Evolutionary conservation across 1,140 invertebrate genomes (phyloP).

Genomic region (Eriocheir sinensis): DNA sequence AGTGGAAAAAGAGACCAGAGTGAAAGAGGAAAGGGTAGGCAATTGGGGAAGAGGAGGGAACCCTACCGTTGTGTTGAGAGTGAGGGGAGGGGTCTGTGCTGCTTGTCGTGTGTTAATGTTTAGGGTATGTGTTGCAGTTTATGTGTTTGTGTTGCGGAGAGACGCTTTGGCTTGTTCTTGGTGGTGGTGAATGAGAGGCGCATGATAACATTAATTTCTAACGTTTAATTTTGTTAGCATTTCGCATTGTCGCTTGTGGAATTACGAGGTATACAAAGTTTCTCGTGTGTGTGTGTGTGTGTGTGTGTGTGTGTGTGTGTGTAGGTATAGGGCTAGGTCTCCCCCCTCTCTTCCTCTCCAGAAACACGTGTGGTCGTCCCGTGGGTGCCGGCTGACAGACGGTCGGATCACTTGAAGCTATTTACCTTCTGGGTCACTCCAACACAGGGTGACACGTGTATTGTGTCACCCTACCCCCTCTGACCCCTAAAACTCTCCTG

Average conservation of each 20-base stretch:
- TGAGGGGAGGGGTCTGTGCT: background rate
- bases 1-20: background rate
- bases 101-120: no score
- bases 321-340: background rate
- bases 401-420: background rate
- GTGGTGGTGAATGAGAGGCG: background rate
- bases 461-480: conserved; percentile 37
- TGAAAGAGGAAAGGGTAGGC: background rate
- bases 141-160: no score
- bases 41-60: background rate
- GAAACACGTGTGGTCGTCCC: conserved; percentile 53
- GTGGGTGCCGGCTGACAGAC: conserved; percentile 54
- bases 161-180: no score
- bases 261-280: no score
- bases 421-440: conserved; percentile 46
- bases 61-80: background rate
- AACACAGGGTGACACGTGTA: conserved; percentile 61
- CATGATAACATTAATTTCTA: background rate
- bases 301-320: conserved; percentile 53
- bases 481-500: background rate
- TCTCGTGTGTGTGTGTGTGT: conserved; percentile 38
- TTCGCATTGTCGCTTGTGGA: no score
- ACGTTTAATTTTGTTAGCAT: no score
- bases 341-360: background rate
- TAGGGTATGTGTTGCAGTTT: no score